These are phyloP conservation scores for Pterostichus madidus DNA, from an alignment of 2,888 invertebrate genomes.

Conservation along the genomic window DNA sequence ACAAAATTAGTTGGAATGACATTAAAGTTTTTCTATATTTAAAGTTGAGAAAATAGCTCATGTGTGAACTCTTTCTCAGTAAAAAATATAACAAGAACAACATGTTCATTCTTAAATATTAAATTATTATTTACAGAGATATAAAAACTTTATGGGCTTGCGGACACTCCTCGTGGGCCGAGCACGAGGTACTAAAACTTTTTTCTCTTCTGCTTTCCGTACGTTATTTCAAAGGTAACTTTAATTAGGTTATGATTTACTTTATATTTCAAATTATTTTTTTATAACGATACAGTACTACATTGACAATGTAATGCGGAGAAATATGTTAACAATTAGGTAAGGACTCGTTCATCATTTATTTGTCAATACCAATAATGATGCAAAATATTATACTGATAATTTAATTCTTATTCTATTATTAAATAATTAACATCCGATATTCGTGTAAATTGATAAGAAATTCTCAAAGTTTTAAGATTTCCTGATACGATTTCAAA, in stretches of 20 bases:
- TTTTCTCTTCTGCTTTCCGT: not conserved
- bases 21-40: conserved; percentile 33
- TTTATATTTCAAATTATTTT: not conserved
- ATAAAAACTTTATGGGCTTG: conserved; percentile 58
- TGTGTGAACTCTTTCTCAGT: conserved; percentile 34
- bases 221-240: not conserved
- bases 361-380: too few species aligned
- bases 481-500: not conserved
- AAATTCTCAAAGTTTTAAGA: not conserved
- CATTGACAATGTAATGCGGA: too few species aligned
- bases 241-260: not conserved
- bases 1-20: conserved; percentile 51
- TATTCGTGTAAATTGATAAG: not conserved
- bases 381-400: too few species aligned
- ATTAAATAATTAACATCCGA: not conserved
- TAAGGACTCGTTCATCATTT: too few species aligned
- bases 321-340: too few species aligned
- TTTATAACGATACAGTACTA: too few species aligned
- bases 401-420: too few species aligned
- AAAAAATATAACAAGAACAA: conserved; percentile 52
- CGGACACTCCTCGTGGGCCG: conserved; percentile 42
- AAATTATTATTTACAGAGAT: conserved; percentile 61
- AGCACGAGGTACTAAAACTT: conserved; percentile 41
- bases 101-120: conserved; percentile 52
- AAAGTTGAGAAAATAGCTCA: conserved; percentile 26